Base-by-base conservation (phyloP, 53 echinoderm and acorn worm genomes). In the Antedon mediterranea region DNA sequence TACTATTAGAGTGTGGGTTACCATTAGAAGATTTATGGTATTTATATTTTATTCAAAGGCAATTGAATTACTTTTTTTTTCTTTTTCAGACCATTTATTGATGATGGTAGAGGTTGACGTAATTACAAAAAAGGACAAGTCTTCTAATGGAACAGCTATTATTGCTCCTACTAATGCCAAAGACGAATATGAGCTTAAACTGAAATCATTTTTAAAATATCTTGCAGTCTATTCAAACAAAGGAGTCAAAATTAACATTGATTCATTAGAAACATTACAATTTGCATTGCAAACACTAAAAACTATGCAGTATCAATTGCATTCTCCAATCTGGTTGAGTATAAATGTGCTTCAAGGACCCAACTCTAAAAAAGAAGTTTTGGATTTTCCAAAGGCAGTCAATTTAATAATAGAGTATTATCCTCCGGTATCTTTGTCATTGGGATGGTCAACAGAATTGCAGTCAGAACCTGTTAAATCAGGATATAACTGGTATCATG, bases 31-130 rank as follows among this genome's bases (percentile, higher is more conserved):
- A n/a, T n/a, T n/a, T n/a, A n/a, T n/a, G n/a, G n/a, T n/a, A n/a
- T n/a, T n/a, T n/a, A 37, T 37, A 37, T 37, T 6, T 37, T 11
- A 11, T 37, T 37, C 37, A 37, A n/a, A n/a, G n/a, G n/a, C 11
- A 37, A 37, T 11, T 57, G 23, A 57, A 57, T 26, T 15, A 8
- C 9, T 11, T 34, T 76, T 30, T 84, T 32, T 43, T 14, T 23
- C 30, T n/a, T 74, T 75, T 71, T 20, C 80, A 94, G 94, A 91
- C 77, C 85, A 83, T 74, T 82, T 89, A 73, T 26, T 87, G 6
- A 91, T 94, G 94, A 90, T 94, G 89, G 43, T 94, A 31, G 89
- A 90, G 31, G 87, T 89, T 11, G 91, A 94, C 73, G 85, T 94
- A 0, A 76, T 85, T 37, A 78, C 87, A 0, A 79, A 75, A 4